A percentile compares a stretch with the other conserved stretches of the same genome.
Evolutionary conservation across 2,888 invertebrate species (phyloP).

Genomic region (Morpho achilles): DNA sequence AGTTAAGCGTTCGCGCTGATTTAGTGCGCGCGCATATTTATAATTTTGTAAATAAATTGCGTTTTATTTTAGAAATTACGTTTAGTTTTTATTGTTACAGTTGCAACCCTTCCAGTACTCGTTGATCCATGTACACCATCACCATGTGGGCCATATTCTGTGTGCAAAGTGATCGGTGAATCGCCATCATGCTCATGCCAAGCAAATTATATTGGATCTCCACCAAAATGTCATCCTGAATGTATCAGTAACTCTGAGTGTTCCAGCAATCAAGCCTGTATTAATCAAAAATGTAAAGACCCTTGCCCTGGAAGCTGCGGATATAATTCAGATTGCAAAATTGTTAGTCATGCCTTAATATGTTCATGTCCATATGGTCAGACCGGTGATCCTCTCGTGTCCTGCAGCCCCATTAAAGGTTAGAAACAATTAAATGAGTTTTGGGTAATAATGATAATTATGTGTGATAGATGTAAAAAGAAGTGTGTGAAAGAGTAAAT

Average conservation of each 20-base stretch:
- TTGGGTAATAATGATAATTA: too few relatives aligned
- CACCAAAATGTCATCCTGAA: slow-evolving; percentile 83
- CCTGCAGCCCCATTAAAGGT: slow-evolving; percentile 65
- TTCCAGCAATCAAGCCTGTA: slow-evolving; percentile 80
- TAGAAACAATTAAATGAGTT: slow-evolving; percentile 17
- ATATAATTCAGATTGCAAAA: slow-evolving; percentile 84
- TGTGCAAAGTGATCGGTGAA: slow-evolving; percentile 81
- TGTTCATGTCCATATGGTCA: slow-evolving; percentile 81
- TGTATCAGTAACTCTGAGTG: slow-evolving; percentile 85
- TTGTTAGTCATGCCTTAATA: slow-evolving; percentile 85
- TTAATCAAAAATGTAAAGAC: slow-evolving; percentile 84
- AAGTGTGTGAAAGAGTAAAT: too few relatives aligned
- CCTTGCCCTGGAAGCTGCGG: slow-evolving; percentile 86
- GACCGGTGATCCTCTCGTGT: slow-evolving; percentile 83
- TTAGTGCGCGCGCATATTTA: background rate
- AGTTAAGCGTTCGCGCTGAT: background rate
- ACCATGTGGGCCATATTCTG: slow-evolving; percentile 83
- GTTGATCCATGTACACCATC: slow-evolving; percentile 82
- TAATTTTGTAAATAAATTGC: too few relatives aligned
- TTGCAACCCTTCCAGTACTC: slow-evolving; percentile 55
- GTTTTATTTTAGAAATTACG: too few relatives aligned
- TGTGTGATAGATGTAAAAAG: too few relatives aligned
- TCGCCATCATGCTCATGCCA: slow-evolving; percentile 84
- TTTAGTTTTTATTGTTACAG: slow-evolving; percentile 38
- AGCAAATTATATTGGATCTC: slow-evolving; percentile 79